Conservation (phyloP, 1,140 invertebrate species). For the Caerostris darwini region DNA sequence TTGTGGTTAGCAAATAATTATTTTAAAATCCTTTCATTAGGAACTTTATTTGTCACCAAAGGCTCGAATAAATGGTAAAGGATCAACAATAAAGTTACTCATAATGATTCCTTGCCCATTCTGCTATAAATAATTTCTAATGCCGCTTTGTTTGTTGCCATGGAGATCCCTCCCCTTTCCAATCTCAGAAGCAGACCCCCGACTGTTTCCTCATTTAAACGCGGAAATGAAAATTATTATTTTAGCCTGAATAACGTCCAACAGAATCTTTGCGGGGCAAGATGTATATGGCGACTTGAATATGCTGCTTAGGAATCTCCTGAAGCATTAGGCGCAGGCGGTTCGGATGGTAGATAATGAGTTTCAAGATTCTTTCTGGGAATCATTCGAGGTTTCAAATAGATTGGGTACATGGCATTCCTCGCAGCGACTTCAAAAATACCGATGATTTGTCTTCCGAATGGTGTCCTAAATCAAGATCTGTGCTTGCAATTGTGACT, state of each 20-base stretch:
- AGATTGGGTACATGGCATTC: conserved; percentile 32
- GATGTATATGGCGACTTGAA: conserved; percentile 21
- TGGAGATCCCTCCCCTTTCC: conserved; percentile 13
- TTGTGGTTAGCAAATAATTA: no score
- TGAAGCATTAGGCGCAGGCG: background rate
- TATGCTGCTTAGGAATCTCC: conserved; percentile 7
- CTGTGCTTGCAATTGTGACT: background rate
- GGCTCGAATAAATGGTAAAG: background rate
- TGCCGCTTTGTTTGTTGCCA: conserved; percentile 35
- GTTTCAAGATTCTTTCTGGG: background rate
- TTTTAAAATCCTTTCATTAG: no score
- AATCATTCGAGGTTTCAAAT: conserved; percentile 27
- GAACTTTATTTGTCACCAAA: no score
- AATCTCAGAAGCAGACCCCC: conserved; percentile 17
- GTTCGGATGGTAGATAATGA: conserved; percentile 20
- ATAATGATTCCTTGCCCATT: background rate
- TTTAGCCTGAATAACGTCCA: conserved; percentile 11
- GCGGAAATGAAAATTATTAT: conserved; percentile 53
- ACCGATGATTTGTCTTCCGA: background rate
- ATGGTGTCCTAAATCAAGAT: background rate
- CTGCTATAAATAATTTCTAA: background rate
- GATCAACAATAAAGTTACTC: conserved; percentile 12
- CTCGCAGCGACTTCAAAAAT: background rate
- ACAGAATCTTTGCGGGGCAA: background rate
- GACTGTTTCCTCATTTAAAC: conserved; percentile 31